phyloP scores from a whole-genome alignment of 2,113 vertebrate species.

The Benitochromis conjunctus region DNA sequence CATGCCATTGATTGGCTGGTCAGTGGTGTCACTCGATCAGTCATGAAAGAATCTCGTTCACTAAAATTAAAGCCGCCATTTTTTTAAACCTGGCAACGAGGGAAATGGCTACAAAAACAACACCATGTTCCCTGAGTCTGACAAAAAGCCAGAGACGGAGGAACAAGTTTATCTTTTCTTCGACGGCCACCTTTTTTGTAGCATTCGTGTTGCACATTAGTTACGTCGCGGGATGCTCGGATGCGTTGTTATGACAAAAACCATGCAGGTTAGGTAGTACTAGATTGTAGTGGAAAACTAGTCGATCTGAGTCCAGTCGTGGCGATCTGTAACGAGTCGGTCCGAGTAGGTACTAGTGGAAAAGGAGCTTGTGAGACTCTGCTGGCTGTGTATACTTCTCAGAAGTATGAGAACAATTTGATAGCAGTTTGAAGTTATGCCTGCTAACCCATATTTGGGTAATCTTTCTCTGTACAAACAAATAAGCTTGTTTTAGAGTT shows the following conservation, averaged over 20 bases:
- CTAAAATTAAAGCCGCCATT: not conserved
- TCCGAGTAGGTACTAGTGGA: not conserved
- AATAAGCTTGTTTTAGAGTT: not conserved
- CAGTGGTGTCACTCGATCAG: not conserved
- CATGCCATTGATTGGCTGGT: not conserved
- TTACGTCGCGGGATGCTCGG: not conserved
- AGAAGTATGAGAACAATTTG: not conserved
- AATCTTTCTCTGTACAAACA: not conserved
- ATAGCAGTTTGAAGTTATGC: not conserved
- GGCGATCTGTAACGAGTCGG: not conserved
- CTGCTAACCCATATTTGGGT: not conserved
- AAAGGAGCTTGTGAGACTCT: not conserved
- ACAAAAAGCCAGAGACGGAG: not conserved
- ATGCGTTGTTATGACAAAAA: not conserved
- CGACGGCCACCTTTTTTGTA: not conserved
- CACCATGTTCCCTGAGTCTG: not conserved
- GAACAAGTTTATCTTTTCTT: not conserved
- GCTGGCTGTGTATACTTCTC: not conserved
- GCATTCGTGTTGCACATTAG: not conserved
- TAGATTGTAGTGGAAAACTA: too few species aligned
- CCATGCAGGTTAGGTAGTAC: not conserved
- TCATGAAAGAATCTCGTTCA: accelerated
- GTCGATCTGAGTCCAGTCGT: not conserved
- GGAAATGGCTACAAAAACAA: not conserved
- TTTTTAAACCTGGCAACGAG: not conserved